Conservation (phyloP, 1,140 invertebrate species). For the Bombus ignitus region DNA sequence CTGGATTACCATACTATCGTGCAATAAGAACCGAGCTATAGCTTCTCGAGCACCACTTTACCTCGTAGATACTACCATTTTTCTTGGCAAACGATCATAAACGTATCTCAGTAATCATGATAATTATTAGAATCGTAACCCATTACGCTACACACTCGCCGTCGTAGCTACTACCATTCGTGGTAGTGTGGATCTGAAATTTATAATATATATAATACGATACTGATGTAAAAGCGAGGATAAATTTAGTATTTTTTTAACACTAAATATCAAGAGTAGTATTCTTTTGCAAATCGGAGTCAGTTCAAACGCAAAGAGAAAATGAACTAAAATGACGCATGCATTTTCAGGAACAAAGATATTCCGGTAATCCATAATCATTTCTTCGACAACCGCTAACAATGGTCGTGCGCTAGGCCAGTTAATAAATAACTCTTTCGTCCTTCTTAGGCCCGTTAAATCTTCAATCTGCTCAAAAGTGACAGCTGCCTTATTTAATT, state of each 20-base stretch:
- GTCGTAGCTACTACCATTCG: no score
- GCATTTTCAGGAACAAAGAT: not conserved
- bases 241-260: not conserved
- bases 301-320: not conserved
- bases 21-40: slow-evolving; percentile 49
- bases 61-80: slow-evolving; percentile 48
- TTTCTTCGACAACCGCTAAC: slow-evolving; percentile 6
- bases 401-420: slow-evolving; percentile 45
- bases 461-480: slow-evolving; percentile 56
- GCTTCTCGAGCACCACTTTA: slow-evolving; percentile 30
- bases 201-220: slow-evolving; percentile 10
- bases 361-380: slow-evolving; percentile 3
- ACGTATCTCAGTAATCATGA: slow-evolving; percentile 59
- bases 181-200: not conserved
- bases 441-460: slow-evolving; percentile 45
- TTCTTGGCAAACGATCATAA: slow-evolving; percentile 60
- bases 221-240: not conserved
- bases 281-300: not conserved
- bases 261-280: not conserved
- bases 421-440: slow-evolving; percentile 69
- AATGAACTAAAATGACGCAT: not conserved
- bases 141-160: not conserved
- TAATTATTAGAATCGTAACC: slow-evolving; percentile 49
- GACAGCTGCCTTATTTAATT: slow-evolving; percentile 58
- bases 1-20: slow-evolving; percentile 61